Evolutionary conservation across 2,888 invertebrate species (phyloP).

Genomic region (Aphodius granarius): DNA sequence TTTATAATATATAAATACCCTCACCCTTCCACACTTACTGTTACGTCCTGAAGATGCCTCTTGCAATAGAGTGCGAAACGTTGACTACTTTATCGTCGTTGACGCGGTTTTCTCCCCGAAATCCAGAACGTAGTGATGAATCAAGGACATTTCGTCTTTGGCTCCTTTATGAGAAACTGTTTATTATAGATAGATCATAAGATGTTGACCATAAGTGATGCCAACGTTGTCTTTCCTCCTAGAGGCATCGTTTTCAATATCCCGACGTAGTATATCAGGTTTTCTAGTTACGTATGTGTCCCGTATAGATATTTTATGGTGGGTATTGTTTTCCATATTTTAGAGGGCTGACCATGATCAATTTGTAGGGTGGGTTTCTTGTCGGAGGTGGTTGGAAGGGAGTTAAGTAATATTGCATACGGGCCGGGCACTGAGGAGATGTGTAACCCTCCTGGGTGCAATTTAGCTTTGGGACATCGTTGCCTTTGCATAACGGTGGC

Average conservation of each 20-base stretch:
- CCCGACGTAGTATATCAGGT: not conserved
- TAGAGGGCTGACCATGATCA: not conserved
- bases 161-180: no score
- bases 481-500: constrained; percentile 35
- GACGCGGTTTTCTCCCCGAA: no score
- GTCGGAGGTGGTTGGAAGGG: constrained; percentile 3
- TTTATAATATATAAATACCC: no score
- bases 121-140: no score
- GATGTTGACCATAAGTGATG: no score
- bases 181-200: no score
- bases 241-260: not conserved
- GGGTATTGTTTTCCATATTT: not conserved
- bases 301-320: not conserved
- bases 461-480: constrained; percentile 50
- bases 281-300: not conserved
- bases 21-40: no score
- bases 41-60: no score
- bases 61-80: no score
- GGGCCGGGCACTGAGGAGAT: constrained; percentile 2
- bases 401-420: constrained; percentile 42
- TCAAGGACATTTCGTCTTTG: no score
- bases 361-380: not conserved
- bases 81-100: no score
- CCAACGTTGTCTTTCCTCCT: no score
- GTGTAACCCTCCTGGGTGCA: constrained; percentile 36